Base-by-base conservation (phyloP, 2,113 vertebrate species). In the Taurulus bubalis region DNA sequence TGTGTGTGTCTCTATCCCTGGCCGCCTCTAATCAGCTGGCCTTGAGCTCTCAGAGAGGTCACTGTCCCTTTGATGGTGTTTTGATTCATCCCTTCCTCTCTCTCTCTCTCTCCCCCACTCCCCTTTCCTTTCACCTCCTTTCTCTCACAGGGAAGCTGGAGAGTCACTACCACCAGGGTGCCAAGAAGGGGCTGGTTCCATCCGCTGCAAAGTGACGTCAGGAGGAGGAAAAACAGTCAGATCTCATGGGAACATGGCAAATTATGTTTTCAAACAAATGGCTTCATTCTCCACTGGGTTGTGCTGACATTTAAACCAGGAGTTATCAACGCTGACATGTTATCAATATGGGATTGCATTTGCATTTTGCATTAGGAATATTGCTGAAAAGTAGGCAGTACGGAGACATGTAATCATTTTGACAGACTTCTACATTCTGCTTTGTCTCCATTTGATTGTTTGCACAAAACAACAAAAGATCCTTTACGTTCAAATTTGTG, bases 101-200 rank as follows among this genome's bases (percentile, higher is more conserved):
- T n/a, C n/a, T 82, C 58, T 87, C 87, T 79, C 66, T 70, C 84
- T 71, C 80, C 85, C 79, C 71, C 79, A 55, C 80, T 4, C 6
- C 66, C 80, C 66, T 65, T 18, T 70, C 79, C 76, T 80, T 82
- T 84, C 70, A 32, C 77, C 76, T 75, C 71, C 47, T 77, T 77
- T 89, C 85, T 78, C 77, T 85, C 84, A 55, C 93, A 96, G 98
- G 98, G 98, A 99, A 97, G 93, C 94, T 99, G 95, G 98, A 99
- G 94, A 95, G 94, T 56, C 97, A 97, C 83, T 95, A 96, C 93
- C 98, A 99, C 92, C 97, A 97, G 92, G 97, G 96, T 94, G 98
- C 97, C 72, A 99, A 97, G 96, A 98, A 98, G 95, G 97, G 97
- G 92, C 96, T 99, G 95, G 95, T 97, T 95, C 85, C 89, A 9